Evolutionary conservation across 2,113 vertebrate genomes (phyloP).

Genomic region (Tyto alba): DNA sequence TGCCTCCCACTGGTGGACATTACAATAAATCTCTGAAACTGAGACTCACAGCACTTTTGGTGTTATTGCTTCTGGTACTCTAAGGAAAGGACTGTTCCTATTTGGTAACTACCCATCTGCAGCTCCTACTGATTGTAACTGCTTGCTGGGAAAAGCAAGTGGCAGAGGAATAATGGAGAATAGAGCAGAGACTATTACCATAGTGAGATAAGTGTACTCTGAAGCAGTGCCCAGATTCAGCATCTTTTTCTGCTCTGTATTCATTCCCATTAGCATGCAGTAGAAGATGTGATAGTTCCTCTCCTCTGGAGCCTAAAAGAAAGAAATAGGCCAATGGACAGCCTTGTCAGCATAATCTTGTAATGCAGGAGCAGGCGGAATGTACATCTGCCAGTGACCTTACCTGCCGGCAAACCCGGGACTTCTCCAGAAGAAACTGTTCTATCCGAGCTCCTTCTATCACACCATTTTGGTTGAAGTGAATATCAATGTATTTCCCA

Average conservation of each 20-base stretch:
- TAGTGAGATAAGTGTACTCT: constrained; percentile 89
- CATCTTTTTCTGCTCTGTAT: constrained; percentile 85
- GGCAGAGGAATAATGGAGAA: neutral
- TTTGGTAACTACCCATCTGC: neutral
- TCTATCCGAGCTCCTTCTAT: constrained; percentile 91
- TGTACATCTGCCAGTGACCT: neutral
- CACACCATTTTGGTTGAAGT: constrained; percentile 81
- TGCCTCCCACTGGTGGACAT: neutral
- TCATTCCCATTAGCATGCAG: constrained; percentile 92
- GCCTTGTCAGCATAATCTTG: neutral
- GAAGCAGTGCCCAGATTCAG: constrained; percentile 82
- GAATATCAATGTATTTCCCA: constrained; percentile 93
- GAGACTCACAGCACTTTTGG: neutral
- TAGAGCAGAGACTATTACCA: constrained; percentile 70
- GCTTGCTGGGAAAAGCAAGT: neutral
- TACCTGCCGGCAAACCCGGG: constrained; percentile 94
- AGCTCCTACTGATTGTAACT: neutral
- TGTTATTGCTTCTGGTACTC: neutral
- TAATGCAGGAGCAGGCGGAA: neutral
- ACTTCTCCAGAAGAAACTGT: constrained; percentile 96
- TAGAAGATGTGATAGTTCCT: constrained; percentile 98
- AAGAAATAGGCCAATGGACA: neutral
- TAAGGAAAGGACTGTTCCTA: neutral
- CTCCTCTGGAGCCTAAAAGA: constrained; percentile 83
- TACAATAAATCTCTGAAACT: neutral